Conservation (phyloP, 2,113 vertebrate genomes). For the Chrysemys picta region DNA sequence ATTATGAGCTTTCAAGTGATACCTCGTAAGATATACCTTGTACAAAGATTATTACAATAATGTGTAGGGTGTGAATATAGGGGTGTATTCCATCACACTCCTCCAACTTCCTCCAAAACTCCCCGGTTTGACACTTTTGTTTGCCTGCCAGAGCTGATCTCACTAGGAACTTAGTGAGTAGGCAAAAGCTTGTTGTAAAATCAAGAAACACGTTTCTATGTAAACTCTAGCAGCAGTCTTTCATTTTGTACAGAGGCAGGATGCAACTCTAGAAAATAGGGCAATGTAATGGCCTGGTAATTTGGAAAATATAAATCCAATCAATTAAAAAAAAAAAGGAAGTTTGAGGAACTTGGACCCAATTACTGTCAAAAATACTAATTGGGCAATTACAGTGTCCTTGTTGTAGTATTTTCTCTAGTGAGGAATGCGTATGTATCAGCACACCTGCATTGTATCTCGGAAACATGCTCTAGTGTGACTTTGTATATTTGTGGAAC, state of each 20-base stretch:
- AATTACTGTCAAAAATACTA: background rate
- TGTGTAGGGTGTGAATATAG: background rate
- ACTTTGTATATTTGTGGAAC: background rate
- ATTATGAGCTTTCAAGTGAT: background rate
- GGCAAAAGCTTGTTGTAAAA: background rate
- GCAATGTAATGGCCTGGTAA: background rate
- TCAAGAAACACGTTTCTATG: background rate
- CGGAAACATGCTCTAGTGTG: background rate
- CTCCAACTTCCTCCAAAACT: background rate
- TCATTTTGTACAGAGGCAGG: background rate
- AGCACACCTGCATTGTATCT: background rate
- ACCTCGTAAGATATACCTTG: background rate
- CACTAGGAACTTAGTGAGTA: background rate
- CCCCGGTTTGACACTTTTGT: background rate
- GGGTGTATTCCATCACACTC: background rate
- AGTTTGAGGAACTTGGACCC: background rate
- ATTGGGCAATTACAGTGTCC: background rate
- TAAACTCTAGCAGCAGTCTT: background rate
- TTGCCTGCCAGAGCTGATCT: background rate
- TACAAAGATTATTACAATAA: too few species aligned
- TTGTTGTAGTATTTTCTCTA: background rate
- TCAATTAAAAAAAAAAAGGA: background rate
- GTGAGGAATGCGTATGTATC: background rate
- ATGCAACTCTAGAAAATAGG: background rate
- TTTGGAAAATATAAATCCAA: background rate